These are phyloP conservation scores for Melinopterus prodromus DNA, from an alignment of 2,888 invertebrate genomes.

Conservation along the genomic window DNA sequence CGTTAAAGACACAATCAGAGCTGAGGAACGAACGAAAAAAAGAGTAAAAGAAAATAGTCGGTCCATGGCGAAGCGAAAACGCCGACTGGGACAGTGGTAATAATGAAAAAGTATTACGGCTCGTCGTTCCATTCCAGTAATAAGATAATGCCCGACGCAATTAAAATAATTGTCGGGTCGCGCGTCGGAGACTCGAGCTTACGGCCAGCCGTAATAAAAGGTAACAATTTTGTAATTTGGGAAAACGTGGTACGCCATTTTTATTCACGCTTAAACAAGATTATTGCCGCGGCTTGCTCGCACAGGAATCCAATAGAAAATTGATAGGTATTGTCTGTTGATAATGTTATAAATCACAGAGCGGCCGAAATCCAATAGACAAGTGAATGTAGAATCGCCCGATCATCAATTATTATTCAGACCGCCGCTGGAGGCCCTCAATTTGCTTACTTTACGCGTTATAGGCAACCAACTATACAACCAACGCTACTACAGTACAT, in stretches of 20 bases:
- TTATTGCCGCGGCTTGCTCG: background rate
- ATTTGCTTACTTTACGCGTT: too few species aligned
- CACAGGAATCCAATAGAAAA: conserved; percentile 44
- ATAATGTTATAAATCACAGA: conserved; percentile 54
- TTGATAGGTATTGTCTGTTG: conserved; percentile 51
- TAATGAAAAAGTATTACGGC: background rate
- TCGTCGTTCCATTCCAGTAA: background rate
- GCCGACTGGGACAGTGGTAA: background rate
- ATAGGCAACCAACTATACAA: too few species aligned
- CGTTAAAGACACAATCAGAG: too few species aligned
- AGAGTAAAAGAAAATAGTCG: too few species aligned
- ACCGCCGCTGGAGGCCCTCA: too few species aligned
- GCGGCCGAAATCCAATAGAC: conserved; percentile 30
- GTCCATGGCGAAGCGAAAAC: too few species aligned
- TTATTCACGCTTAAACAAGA: conserved; percentile 4
- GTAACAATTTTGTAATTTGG: background rate
- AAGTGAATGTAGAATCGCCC: background rate
- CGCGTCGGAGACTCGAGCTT: background rate
- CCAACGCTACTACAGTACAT: too few species aligned
- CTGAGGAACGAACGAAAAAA: too few species aligned
- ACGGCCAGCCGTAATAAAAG: background rate
- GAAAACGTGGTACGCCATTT: background rate
- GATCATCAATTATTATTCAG: too few species aligned
- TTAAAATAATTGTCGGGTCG: conserved; percentile 4
- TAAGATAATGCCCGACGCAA: background rate